A percentile compares a stretch with the other conserved stretches of the same genome.
These are phyloP conservation scores for Meteorus sp. DNA, from an alignment of 1,140 invertebrate genomes.

Conservation along the genomic window DNA sequence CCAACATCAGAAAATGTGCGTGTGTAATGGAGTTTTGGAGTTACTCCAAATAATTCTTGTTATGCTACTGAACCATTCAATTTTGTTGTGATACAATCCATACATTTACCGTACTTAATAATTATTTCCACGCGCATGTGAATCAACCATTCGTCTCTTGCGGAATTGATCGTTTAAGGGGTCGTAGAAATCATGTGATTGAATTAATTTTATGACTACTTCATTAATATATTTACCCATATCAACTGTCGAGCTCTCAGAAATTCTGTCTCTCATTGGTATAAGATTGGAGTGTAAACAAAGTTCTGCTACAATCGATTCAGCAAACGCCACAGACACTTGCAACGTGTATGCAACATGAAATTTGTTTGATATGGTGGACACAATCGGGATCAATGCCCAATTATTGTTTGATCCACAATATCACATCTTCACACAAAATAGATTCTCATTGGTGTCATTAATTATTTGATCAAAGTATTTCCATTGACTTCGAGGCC, in stretches of 20 bases:
- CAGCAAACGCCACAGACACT: not conserved
- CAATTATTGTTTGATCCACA: too few species aligned
- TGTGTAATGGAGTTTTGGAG: not conserved
- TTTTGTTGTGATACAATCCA: too few species aligned
- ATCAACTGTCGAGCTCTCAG: not conserved
- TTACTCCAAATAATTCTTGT: not conserved
- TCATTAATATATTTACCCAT: not conserved
- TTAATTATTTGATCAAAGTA: too few species aligned
- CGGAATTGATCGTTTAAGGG: not conserved
- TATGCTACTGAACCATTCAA: too few species aligned
- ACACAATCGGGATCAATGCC: too few species aligned
- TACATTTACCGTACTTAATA: too few species aligned
- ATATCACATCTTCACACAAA: too few species aligned
- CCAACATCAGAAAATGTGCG: slow-evolving; percentile 6
- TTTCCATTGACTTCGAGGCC: too few species aligned
- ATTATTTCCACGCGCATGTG: too few species aligned
- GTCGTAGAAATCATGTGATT: not conserved
- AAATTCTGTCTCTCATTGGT: not conserved
- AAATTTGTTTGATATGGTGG: too few species aligned
- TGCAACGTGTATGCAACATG: too few species aligned
- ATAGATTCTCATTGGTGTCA: too few species aligned
- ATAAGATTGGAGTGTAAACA: not conserved
- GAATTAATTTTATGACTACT: not conserved
- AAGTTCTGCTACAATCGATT: slow-evolving; percentile 12
- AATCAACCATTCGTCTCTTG: not conserved